Percentiles rank a stretch among this genome's conserved stretches.
Conservation (phyloP, 2,113 vertebrate species). For the Tachysurus fulvidraco region DNA sequence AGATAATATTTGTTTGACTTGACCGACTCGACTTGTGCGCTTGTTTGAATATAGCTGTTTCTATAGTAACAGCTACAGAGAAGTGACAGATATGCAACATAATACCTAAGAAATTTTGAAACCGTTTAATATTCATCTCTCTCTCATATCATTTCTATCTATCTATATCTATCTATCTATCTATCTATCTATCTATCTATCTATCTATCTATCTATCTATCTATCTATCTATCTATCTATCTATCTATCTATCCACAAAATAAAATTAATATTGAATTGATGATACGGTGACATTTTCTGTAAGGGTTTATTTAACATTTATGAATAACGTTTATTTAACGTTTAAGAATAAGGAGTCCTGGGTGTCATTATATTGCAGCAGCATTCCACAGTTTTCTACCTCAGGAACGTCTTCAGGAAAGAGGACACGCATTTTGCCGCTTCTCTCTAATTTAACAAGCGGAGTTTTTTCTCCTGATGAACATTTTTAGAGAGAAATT, state of each 20-base stretch:
- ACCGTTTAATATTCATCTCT: too few species aligned
- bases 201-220: too few species aligned
- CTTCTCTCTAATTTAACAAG: not conserved
- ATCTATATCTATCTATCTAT: too few species aligned
- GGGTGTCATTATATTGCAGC: not conserved
- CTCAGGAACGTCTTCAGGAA: not conserved
- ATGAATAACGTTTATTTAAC: not conserved
- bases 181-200: too few species aligned
- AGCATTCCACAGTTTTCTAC: not conserved
- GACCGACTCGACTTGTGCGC: not conserved
- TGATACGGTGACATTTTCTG: not conserved
- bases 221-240: too few species aligned
- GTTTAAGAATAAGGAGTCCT: not conserved
- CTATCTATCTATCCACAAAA: not conserved
- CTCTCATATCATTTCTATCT: too few species aligned
- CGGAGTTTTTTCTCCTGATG: not conserved
- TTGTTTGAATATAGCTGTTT: not conserved
- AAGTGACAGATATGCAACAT: not conserved
- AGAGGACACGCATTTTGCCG: not conserved
- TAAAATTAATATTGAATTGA: too few species aligned
- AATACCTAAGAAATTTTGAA: not conserved
- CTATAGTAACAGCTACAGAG: not conserved
- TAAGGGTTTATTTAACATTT: slow-evolving; percentile 6
- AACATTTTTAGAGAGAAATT: not conserved
- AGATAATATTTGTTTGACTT: too few species aligned